These are phyloP conservation scores for Cordylochernes scorpioides DNA, from an alignment of 2,888 invertebrate genomes.

Conservation along the genomic window DNA sequence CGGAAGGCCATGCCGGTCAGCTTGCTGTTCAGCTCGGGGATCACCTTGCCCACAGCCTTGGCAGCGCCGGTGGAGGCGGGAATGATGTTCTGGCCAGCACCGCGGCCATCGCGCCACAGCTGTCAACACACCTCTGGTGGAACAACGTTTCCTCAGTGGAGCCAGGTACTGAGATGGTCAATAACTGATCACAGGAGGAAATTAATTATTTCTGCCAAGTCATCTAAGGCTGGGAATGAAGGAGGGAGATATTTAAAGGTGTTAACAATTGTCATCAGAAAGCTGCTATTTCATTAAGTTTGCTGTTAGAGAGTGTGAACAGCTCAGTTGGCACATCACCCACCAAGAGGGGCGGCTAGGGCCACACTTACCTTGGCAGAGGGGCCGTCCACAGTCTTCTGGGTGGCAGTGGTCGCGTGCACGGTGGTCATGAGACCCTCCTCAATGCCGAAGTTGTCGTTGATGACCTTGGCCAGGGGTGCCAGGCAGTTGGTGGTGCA, in stretches of 20 bases:
- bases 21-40: constrained; percentile 79
- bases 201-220: too few relatives aligned
- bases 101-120: constrained; percentile 95
- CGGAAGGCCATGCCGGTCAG: constrained; percentile 99
- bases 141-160: too few relatives aligned
- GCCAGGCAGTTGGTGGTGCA: constrained; percentile 98
- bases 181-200: too few relatives aligned
- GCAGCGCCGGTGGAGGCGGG: constrained; percentile 96
- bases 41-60: constrained; percentile 97
- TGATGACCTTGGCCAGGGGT: constrained; percentile 81
- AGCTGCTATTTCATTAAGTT: too few relatives aligned
- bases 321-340: too few relatives aligned
- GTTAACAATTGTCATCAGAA: too few relatives aligned
- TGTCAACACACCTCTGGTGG: constrained; percentile 23
- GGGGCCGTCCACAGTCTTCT: constrained; percentile 89
- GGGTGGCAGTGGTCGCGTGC: constrained; percentile 86
- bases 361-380: constrained; percentile 36
- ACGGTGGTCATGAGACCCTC: constrained; percentile 93
- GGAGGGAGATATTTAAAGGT: too few relatives aligned
- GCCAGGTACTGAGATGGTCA: too few relatives aligned
- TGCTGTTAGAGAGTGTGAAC: too few relatives aligned
- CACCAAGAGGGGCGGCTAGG: too few relatives aligned
- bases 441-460: constrained; percentile 79
- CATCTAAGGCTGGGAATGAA: too few relatives aligned
- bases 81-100: constrained; percentile 77